Conservation (phyloP, 2,797 vertebrate species). For the Avahi laniger region DNA sequence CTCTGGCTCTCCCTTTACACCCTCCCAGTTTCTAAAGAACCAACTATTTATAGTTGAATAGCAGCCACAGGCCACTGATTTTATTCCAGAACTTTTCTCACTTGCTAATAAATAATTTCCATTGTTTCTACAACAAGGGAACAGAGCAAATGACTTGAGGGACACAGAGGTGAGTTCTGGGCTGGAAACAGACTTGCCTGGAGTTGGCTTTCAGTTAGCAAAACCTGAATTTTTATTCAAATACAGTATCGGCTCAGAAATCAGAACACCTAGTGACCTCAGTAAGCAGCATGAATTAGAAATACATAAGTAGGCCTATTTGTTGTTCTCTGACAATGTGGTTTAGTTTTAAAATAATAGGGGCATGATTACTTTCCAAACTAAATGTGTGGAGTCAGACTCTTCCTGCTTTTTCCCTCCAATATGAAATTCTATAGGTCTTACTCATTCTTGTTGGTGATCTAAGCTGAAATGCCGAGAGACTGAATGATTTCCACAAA, state of each 20-base stretch:
- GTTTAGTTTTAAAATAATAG: constrained; percentile 38
- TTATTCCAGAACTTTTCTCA: background rate
- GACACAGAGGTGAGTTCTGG: background rate
- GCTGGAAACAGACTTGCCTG: background rate
- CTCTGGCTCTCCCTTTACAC: background rate
- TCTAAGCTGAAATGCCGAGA: constrained; percentile 32
- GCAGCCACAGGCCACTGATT: background rate
- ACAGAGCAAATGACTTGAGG: background rate
- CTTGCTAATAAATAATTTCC: constrained; percentile 15
- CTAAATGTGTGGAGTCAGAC: background rate
- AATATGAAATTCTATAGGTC: background rate
- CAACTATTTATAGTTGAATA: background rate
- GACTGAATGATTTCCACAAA: constrained; percentile 23
- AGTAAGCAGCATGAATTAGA: background rate
- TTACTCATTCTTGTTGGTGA: constrained; percentile 34
- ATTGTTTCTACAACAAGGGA: background rate
- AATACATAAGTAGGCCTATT: background rate
- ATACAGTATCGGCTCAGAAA: background rate
- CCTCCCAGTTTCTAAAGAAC: background rate
- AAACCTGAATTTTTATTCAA: constrained; percentile 25
- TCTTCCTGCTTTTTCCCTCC: background rate
- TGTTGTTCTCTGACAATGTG: background rate
- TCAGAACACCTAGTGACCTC: background rate
- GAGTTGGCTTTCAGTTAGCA: constrained; percentile 22
- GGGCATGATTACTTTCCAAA: constrained; percentile 38